Percentiles rank a stretch among this genome's conserved stretches.
These are phyloP conservation scores for Muscicapa comitata DNA, from an alignment of 2,797 vertebrate species.

Conservation along the genomic window DNA sequence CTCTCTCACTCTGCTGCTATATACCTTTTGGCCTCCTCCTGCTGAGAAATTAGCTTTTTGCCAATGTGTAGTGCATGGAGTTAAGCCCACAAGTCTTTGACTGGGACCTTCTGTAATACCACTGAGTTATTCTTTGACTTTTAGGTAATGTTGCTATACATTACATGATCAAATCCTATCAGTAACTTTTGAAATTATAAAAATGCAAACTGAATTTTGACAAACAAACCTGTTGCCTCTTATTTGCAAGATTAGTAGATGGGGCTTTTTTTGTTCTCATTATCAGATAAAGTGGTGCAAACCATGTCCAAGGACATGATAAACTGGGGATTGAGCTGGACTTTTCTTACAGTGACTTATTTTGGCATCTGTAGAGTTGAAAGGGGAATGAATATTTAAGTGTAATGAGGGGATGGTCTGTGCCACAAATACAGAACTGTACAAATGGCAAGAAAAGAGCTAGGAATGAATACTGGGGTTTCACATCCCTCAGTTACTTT, in stretches of 20 bases:
- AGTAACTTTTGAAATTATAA: neutral
- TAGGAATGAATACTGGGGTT: neutral
- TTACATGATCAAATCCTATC: neutral
- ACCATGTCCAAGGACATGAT: neutral
- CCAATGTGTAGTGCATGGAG: neutral
- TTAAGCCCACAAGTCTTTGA: neutral
- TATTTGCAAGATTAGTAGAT: neutral
- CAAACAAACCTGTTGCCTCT: neutral
- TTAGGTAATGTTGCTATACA: neutral
- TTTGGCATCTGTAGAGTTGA: neutral
- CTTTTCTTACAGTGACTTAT: neutral
- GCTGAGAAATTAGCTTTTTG: neutral
- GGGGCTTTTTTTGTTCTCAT: neutral
- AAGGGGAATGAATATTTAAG: neutral
- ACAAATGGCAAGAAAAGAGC: neutral
- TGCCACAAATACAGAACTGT: neutral
- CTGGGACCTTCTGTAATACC: neutral
- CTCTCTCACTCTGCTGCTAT: neutral
- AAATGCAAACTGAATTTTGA: neutral
- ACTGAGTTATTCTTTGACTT: neutral
- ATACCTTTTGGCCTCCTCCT: neutral
- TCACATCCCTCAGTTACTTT: neutral
- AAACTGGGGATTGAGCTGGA: neutral
- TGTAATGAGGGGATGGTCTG: neutral
- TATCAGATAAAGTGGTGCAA: neutral